phyloP scores from a whole-genome alignment of 2,113 vertebrate species.

The Indicator indicator region DNA sequence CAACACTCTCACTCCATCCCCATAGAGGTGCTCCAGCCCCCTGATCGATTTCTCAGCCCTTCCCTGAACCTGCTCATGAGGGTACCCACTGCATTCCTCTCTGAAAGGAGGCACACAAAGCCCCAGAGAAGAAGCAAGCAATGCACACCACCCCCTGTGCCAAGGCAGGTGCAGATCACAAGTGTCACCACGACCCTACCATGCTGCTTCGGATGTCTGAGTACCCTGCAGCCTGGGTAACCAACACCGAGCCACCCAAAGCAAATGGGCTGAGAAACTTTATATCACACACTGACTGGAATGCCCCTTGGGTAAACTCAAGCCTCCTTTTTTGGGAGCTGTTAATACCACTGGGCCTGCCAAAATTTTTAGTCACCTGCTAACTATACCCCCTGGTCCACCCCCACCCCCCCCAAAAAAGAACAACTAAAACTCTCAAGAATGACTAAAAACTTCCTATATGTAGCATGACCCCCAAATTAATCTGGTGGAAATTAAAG shows the following conservation, averaged over 20 bases:
- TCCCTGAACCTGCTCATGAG: neutral
- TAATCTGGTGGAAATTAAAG: neutral
- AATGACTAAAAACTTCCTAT: neutral
- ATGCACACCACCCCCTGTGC: fast-evolving
- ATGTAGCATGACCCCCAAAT: neutral
- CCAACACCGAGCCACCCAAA: slow-evolving; percentile 14
- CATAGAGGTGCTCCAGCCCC: no score
- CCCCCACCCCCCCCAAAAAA: neutral
- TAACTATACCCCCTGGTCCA: neutral
- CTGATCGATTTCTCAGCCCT: no score
- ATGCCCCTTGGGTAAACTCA: neutral
- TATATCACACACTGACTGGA: neutral
- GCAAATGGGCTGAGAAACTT: slow-evolving; percentile 35
- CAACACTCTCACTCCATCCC: no score
- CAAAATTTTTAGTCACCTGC: slow-evolving; percentile 27
- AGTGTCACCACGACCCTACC: neutral
- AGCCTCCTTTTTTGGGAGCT: slow-evolving; percentile 6
- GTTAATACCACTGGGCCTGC: slow-evolving; percentile 15
- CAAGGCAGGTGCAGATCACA: fast-evolving
- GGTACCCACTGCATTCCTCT: neutral
- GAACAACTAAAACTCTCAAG: neutral
- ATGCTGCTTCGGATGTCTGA: neutral
- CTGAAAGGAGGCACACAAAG: neutral
- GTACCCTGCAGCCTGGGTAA: slow-evolving; percentile 49
- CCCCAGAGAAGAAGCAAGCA: neutral